Conservation (phyloP, 2,113 vertebrate species). For the Todiramphus chloris region DNA sequence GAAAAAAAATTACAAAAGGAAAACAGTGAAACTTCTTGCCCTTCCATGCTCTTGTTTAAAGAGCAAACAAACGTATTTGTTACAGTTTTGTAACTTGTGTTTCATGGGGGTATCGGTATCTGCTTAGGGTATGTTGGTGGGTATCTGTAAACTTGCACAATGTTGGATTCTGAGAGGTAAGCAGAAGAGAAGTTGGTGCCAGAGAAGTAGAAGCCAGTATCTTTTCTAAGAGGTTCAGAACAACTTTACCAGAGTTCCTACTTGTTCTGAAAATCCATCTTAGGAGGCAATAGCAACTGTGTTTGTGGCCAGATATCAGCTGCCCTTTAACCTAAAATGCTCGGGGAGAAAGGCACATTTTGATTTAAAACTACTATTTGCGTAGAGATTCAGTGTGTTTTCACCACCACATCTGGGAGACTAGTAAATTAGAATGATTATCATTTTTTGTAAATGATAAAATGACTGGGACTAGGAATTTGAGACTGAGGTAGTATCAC, state of each 20-base stretch:
- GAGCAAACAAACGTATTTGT: not conserved
- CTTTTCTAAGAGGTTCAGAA: not conserved
- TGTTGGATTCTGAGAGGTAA: accelerated
- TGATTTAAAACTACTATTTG: not conserved
- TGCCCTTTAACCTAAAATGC: not conserved
- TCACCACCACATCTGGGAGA: not conserved
- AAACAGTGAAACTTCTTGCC: not conserved
- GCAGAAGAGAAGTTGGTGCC: not conserved
- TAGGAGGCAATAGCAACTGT: accelerated
- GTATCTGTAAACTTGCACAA: not conserved
- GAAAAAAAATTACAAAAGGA: not conserved
- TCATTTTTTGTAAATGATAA: not conserved
- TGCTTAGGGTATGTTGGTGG: not conserved
- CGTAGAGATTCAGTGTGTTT: not conserved
- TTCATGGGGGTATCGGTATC: not conserved
- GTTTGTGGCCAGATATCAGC: not conserved
- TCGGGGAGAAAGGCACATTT: not conserved
- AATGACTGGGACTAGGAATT: not conserved
- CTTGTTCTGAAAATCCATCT: not conserved
- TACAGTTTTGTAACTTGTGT: not conserved
- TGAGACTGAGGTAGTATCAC: not conserved
- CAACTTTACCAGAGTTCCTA: not conserved
- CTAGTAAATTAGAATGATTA: not conserved
- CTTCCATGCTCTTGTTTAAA: not conserved
- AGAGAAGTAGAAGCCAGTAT: not conserved